Conservation (phyloP, 2,113 vertebrate species). For the Xenus cinereus region DNA sequence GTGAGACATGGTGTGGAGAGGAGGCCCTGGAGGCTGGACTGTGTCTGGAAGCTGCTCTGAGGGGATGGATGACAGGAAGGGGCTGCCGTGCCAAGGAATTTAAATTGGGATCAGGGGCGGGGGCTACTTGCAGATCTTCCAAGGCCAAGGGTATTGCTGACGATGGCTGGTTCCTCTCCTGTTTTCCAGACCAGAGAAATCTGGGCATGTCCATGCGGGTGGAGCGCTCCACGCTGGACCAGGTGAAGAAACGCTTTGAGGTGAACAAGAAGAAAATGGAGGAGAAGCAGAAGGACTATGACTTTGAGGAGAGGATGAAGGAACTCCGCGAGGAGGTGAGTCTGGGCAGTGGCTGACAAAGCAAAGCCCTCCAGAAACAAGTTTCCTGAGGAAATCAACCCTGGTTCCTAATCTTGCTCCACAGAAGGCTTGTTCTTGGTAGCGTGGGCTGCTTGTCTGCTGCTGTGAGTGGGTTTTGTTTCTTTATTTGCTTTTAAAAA, state of each 20-base stretch:
- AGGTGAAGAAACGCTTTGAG: conserved; percentile 97
- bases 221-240: conserved; percentile 94
- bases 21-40: neutral
- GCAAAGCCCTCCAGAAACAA: neutral
- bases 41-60: neutral
- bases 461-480: neutral
- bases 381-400: neutral
- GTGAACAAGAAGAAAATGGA: conserved; percentile 98
- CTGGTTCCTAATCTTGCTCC: neutral
- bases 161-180: neutral
- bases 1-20: neutral
- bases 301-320: conserved; percentile 98
- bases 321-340: conserved; percentile 94
- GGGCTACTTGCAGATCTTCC: neutral
- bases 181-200: conserved; percentile 90
- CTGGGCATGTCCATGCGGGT: conserved; percentile 99
- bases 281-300: conserved; percentile 98
- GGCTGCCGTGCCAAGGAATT: neutral
- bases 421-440: neutral
- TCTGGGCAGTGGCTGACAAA: fast-evolving
- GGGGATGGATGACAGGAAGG: neutral
- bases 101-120: neutral
- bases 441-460: neutral
- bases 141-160: neutral
- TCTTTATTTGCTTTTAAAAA: neutral